These are phyloP conservation scores for Drosophila koepferae DNA, from an alignment of 2,888 invertebrate species.

Conservation along the genomic window DNA sequence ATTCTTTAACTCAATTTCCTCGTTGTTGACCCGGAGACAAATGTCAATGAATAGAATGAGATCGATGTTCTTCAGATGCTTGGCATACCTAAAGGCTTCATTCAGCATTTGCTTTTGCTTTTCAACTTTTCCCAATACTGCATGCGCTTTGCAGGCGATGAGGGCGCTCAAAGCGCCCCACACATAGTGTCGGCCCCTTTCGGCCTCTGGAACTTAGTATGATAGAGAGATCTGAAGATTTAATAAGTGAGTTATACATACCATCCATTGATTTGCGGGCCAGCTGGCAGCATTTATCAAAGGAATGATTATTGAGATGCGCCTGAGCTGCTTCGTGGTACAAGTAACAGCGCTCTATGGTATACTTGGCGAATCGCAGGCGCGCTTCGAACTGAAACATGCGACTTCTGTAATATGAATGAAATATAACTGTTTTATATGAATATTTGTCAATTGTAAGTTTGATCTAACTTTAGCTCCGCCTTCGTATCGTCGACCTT, in stretches of 20 bases:
- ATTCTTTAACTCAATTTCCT: conserved; percentile 70
- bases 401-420: conserved; percentile 53
- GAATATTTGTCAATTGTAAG: neutral
- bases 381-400: conserved; percentile 73
- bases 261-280: conserved; percentile 77
- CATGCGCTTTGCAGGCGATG: conserved; percentile 77
- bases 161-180: conserved; percentile 78
- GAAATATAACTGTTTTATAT: no score
- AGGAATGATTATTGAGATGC: conserved; percentile 71
- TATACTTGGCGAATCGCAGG: conserved; percentile 73
- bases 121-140: conserved; percentile 79
- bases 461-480: conserved; percentile 57
- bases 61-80: conserved; percentile 59
- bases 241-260: conserved; percentile 21
- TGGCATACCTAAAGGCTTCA: conserved; percentile 62
- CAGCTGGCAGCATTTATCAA: conserved; percentile 73
- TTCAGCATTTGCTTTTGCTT: conserved; percentile 69
- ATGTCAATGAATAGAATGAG: conserved; percentile 71
- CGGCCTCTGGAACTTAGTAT: conserved; percentile 57
- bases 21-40: conserved; percentile 66
- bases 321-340: conserved; percentile 76
- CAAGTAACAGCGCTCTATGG: conserved; percentile 80
- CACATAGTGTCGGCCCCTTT: conserved; percentile 65
- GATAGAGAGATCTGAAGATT: neutral
- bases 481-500: conserved; percentile 62